Evolutionary conservation across 2,113 vertebrate species (phyloP).

Genomic region (Orycteropus afer): DNA sequence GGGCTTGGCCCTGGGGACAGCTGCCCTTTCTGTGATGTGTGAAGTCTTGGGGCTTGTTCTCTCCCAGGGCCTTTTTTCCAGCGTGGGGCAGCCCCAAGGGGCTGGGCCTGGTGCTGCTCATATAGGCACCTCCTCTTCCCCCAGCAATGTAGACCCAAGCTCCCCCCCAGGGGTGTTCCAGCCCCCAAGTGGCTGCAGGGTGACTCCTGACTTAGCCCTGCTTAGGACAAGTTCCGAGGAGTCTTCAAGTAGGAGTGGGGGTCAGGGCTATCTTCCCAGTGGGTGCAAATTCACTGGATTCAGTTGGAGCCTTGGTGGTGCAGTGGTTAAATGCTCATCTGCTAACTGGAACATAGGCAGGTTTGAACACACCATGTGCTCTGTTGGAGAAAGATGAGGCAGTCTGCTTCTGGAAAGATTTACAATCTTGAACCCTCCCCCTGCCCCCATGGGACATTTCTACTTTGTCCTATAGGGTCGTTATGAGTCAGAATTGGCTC

Average conservation of each 20-base stretch:
- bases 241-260: slow-evolving; percentile 60
- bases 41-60: neutral
- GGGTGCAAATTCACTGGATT: neutral
- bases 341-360: neutral
- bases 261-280: slow-evolving; percentile 42
- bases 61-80: no score
- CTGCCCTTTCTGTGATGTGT: neutral
- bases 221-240: slow-evolving; percentile 45
- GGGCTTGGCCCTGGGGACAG: neutral
- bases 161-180: neutral
- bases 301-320: neutral
- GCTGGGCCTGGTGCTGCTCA: neutral
- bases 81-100: neutral
- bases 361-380: neutral
- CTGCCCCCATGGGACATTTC: neutral
- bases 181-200: neutral
- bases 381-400: neutral
- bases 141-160: slow-evolving; percentile 55
- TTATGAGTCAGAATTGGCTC: neutral
- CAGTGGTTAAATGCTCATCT: neutral
- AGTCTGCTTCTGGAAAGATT: neutral
- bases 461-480: neutral
- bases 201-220: neutral
- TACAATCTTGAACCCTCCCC: neutral
- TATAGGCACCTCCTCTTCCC: slow-evolving; percentile 35